A percentile compares a stretch with the other conserved stretches of the same genome.
These are phyloP conservation scores for Chaunax sp. DNA, from an alignment of 2,797 vertebrate species.

Conservation along the genomic window DNA sequence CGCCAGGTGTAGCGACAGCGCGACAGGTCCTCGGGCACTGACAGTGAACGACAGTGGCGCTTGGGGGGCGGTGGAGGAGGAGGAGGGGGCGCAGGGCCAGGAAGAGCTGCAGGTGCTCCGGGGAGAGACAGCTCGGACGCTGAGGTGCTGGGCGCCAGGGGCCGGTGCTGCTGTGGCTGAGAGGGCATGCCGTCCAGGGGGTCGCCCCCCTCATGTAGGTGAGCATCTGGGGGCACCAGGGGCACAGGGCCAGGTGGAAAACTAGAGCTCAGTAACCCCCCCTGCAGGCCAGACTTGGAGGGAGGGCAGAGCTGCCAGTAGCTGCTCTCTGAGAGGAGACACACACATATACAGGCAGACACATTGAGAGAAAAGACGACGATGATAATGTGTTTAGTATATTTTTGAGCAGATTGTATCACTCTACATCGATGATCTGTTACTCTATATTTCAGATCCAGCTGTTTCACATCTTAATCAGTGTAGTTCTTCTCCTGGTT, in stretches of 20 bases:
- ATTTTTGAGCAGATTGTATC: no score
- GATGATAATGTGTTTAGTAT: not conserved
- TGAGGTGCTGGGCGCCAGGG: constrained; percentile 84
- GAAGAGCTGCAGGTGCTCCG: constrained; percentile 70
- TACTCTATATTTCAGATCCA: not conserved
- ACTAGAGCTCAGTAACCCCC: constrained; percentile 87
- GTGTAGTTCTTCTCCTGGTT: not conserved
- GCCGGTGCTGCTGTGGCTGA: constrained; percentile 72
- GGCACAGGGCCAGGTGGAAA: constrained; percentile 84
- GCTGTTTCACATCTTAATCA: no score
- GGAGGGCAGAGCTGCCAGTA: constrained; percentile 89
- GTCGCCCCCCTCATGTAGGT: constrained; percentile 80
- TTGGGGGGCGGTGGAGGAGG: constrained; percentile 87
- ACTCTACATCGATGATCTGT: not conserved
- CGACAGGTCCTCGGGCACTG: constrained; percentile 92
- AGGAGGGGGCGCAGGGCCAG: constrained; percentile 75
- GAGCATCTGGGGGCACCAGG: constrained; percentile 79
- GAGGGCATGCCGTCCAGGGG: constrained; percentile 75
- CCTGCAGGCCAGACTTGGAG: constrained; percentile 87
- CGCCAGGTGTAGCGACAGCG: constrained; percentile 93
- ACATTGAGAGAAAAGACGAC: not conserved
- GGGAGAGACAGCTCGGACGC: constrained; percentile 86
- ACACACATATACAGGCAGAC: constrained; percentile 8
- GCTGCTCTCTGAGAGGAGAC: constrained; percentile 85
- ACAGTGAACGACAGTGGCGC: constrained; percentile 92